phyloP scores from a whole-genome alignment of 2,888 invertebrate species.

The Calameuta pallipes region DNA sequence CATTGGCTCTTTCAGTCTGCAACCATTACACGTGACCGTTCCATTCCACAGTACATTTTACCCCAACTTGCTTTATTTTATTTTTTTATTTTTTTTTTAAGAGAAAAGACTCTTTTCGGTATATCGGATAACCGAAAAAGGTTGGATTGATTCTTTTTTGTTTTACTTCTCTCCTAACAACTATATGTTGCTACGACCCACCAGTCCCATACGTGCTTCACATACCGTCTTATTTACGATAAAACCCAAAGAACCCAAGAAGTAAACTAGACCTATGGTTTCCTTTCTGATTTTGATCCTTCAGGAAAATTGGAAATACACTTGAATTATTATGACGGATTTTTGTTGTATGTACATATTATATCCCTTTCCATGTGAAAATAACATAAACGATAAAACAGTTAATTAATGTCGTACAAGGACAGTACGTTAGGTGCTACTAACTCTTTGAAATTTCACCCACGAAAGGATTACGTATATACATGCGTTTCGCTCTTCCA shows the following conservation, averaged over 20 bases:
- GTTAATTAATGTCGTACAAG: neutral
- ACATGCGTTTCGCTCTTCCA: neutral
- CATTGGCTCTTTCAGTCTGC: neutral
- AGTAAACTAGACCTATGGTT: neutral
- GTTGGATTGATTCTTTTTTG: neutral
- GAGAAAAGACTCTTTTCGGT: neutral
- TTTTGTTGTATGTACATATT: neutral
- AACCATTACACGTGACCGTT: neutral
- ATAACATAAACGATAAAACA: neutral
- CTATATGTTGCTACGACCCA: neutral
- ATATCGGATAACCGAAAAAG: neutral
- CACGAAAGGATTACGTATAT: neutral
- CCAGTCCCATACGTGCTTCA: neutral
- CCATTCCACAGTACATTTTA: neutral
- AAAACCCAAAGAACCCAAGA: neutral
- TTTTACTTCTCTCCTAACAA: neutral
- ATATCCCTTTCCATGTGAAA: neutral
- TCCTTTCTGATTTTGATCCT: neutral
- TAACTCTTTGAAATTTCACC: neutral
- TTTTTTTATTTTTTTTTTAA: no score
- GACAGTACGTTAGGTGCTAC: neutral
- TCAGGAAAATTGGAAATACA: neutral
- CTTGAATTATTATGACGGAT: neutral
- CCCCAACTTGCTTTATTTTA: neutral
- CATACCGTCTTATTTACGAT: neutral